These are phyloP conservation scores for Octopus bimaculoides DNA, from an alignment of 1,140 invertebrate species.

Conservation along the genomic window DNA sequence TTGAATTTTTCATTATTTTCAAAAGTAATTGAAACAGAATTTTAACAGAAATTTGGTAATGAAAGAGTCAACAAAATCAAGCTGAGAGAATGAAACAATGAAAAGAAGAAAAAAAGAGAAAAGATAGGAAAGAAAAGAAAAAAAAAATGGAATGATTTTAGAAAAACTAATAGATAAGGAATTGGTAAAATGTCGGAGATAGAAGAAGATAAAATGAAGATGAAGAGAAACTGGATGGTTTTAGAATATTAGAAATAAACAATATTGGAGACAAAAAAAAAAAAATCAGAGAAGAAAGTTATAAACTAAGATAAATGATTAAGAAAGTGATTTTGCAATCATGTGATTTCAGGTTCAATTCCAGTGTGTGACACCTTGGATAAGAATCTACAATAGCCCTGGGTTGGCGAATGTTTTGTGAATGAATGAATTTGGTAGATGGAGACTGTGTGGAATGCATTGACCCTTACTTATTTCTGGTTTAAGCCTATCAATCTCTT, in stretches of 20 bases:
- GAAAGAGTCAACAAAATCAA: constrained; percentile 30
- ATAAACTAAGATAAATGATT: constrained; percentile 12
- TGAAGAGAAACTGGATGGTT: constrained; percentile 38
- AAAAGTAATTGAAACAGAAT: not conserved
- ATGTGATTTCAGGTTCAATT: too few species aligned
- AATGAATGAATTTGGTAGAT: too few species aligned
- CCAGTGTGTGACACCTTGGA: too few species aligned
- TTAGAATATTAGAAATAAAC: constrained; percentile 29
- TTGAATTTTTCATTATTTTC: too few species aligned
- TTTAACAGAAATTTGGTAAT: constrained; percentile 18
- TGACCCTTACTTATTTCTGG: too few species aligned
- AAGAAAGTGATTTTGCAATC: constrained; percentile 20
- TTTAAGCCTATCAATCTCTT: too few species aligned
- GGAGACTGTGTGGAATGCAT: too few species aligned
- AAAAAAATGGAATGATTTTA: not conserved
- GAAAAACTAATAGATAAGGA: not conserved
- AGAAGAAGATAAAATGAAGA: constrained; percentile 29
- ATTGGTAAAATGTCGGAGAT: not conserved
- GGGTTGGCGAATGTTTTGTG: too few species aligned
- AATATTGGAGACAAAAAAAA: not conserved
- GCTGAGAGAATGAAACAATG: constrained; percentile 2
- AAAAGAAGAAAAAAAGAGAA: constrained; percentile 32
- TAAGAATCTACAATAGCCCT: too few species aligned
- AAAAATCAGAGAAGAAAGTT: not conserved
- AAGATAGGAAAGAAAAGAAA: constrained; percentile 12